Percentiles rank a stretch among this genome's conserved stretches.
Conservation (phyloP, 1,140 invertebrate genomes). For the Thereuonema tuberculata region DNA sequence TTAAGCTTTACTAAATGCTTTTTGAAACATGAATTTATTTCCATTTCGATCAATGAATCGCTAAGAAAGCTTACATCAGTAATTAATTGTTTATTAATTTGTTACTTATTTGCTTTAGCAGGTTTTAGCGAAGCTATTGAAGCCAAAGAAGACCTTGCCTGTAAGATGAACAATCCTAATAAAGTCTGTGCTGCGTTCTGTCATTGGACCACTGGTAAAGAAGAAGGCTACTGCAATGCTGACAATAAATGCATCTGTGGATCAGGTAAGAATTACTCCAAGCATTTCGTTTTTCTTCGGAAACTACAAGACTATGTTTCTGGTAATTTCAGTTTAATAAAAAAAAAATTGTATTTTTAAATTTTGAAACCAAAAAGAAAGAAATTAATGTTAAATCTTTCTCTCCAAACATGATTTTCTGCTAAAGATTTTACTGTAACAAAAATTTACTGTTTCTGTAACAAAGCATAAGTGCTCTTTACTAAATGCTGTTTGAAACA, state of each 20-base stretch:
- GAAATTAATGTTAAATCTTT: no score
- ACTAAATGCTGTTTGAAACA: not conserved
- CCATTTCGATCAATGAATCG: not conserved
- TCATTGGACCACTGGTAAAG: not conserved
- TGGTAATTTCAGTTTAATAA: not conserved
- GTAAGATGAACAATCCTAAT: not conserved
- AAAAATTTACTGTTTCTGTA: not conserved
- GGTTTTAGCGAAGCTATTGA: not conserved
- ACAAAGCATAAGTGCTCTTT: not conserved
- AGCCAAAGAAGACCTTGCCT: not conserved
- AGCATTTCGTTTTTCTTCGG: no score
- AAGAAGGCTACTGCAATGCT: not conserved
- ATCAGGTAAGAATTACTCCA: not conserved
- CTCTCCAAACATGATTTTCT: no score
- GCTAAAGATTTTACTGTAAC: not conserved
- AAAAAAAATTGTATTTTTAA: not conserved
- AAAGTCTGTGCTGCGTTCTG: not conserved
- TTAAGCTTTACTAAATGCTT: no score
- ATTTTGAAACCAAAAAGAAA: not conserved
- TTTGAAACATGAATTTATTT: no score
- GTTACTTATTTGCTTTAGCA: no score
- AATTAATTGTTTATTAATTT: not conserved
- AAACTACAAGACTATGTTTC: no score
- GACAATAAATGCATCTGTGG: not conserved
- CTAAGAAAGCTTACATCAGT: not conserved